Evolutionary conservation across 2,888 invertebrate genomes (phyloP).

Genomic region (Rugalucina vietnamica): DNA sequence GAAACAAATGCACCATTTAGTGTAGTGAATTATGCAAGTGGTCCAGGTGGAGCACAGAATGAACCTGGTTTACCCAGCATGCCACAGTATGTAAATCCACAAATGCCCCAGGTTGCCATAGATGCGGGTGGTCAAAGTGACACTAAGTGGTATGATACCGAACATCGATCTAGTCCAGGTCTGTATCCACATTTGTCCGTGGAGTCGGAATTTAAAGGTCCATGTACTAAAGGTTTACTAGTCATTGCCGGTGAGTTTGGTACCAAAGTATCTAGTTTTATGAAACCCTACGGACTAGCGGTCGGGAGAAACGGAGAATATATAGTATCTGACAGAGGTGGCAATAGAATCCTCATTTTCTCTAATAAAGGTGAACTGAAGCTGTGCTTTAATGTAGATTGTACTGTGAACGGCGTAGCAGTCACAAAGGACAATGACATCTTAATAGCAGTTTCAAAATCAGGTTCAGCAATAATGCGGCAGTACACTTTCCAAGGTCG

Average conservation of each 20-base stretch:
- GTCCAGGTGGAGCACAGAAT: neutral
- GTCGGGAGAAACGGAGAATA: constrained; percentile 73
- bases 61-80: neutral
- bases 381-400: constrained; percentile 64
- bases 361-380: constrained; percentile 69
- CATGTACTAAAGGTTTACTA: constrained; percentile 68
- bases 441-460: constrained; percentile 71
- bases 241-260: constrained; percentile 76
- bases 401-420: constrained; percentile 72
- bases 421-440: constrained; percentile 71
- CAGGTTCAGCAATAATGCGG: constrained; percentile 72
- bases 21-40: neutral
- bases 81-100: constrained; percentile 1
- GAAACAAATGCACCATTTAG: neutral
- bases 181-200: constrained; percentile 52
- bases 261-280: constrained; percentile 68
- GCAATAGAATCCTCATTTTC: constrained; percentile 76
- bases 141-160: neutral
- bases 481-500: constrained; percentile 68
- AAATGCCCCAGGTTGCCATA: neutral
- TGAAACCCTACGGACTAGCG: constrained; percentile 76
- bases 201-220: constrained; percentile 15
- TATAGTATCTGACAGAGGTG: constrained; percentile 74
- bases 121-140: neutral
- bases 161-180: neutral